Conservation (phyloP, 2,888 invertebrate species). For the Rhaphigaster nebulosa region DNA sequence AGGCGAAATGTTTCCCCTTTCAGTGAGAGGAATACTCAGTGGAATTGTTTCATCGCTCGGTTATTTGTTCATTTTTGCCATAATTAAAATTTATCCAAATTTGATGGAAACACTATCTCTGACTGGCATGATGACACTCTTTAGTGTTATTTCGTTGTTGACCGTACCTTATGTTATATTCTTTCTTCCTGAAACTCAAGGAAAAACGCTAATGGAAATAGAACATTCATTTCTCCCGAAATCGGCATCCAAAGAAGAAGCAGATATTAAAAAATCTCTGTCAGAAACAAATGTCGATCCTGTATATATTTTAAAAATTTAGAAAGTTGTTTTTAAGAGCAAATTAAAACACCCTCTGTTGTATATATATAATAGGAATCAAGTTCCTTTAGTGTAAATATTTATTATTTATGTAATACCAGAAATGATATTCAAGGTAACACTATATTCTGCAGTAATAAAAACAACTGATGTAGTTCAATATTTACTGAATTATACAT, state of each 20-base stretch:
- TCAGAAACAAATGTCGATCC: slow-evolving; percentile 59
- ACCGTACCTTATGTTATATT: slow-evolving; percentile 75
- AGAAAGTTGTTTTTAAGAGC: background rate
- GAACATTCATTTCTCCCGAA: slow-evolving; percentile 69
- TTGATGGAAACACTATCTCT: slow-evolving; percentile 68
- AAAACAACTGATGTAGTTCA: slow-evolving; percentile 36
- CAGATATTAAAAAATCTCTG: slow-evolving; percentile 25
- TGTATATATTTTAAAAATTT: slow-evolving; percentile 62
- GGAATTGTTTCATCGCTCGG: slow-evolving; percentile 80
- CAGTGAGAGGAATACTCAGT: slow-evolving; percentile 77
- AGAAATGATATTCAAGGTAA: slow-evolving; percentile 1
- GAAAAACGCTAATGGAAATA: slow-evolving; percentile 78
- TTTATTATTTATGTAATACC: slow-evolving; percentile 31
- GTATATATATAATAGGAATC: slow-evolving; percentile 21
- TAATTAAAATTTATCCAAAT: slow-evolving; percentile 80
- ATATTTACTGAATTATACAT: background rate
- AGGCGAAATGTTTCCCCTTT: slow-evolving; percentile 79
- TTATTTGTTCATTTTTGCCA: slow-evolving; percentile 78
- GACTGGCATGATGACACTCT: slow-evolving; percentile 77
- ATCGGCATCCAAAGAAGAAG: slow-evolving; percentile 43
- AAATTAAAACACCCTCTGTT: slow-evolving; percentile 1
- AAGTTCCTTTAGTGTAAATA: slow-evolving; percentile 53
- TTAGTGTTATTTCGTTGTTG: slow-evolving; percentile 74
- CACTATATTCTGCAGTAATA: background rate
- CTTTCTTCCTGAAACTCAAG: slow-evolving; percentile 79